Conservation (phyloP, 2,888 invertebrate species). For the Trimorus sp. region DNA sequence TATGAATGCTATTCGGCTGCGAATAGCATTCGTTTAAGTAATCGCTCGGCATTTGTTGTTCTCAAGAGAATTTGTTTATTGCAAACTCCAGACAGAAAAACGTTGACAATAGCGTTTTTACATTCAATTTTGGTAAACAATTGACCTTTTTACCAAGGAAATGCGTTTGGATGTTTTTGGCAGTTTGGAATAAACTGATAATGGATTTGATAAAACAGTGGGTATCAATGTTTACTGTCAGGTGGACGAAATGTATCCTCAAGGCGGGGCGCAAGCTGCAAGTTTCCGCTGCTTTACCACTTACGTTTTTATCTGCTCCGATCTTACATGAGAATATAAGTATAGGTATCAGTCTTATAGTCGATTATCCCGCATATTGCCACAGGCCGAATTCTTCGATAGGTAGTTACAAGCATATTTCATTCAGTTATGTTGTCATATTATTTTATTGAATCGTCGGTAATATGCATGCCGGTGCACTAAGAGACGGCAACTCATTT, state of each 20-base stretch:
- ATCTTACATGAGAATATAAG: slow-evolving; percentile 77
- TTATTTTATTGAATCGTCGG: slow-evolving; percentile 57
- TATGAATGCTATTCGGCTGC: no score
- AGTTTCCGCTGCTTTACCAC: slow-evolving; percentile 72
- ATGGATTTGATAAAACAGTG: slow-evolving; percentile 24
- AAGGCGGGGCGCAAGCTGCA: slow-evolving; percentile 72
- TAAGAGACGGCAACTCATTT: slow-evolving; percentile 36
- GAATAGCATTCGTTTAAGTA: no score
- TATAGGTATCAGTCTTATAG: slow-evolving; percentile 73
- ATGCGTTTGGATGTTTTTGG: no score
- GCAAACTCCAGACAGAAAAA: no score
- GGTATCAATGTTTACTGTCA: slow-evolving; percentile 60
- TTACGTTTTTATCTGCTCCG: slow-evolving; percentile 74
- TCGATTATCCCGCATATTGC: slow-evolving; percentile 73
- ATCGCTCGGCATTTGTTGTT: no score
- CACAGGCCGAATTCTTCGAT: slow-evolving; percentile 70
- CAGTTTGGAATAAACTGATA: slow-evolving; percentile 32
- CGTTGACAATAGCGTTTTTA: no score
- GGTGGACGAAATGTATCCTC: slow-evolving; percentile 68
- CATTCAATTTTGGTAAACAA: no score
- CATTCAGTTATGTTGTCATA: slow-evolving; percentile 58
- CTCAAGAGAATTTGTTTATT: no score
- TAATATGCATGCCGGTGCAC: slow-evolving; percentile 27
- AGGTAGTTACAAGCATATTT: slow-evolving; percentile 46
- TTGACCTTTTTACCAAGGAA: no score